Evolutionary conservation across 1,140 invertebrate species (phyloP).

Genomic region (Dermatophagoides farinae): DNA sequence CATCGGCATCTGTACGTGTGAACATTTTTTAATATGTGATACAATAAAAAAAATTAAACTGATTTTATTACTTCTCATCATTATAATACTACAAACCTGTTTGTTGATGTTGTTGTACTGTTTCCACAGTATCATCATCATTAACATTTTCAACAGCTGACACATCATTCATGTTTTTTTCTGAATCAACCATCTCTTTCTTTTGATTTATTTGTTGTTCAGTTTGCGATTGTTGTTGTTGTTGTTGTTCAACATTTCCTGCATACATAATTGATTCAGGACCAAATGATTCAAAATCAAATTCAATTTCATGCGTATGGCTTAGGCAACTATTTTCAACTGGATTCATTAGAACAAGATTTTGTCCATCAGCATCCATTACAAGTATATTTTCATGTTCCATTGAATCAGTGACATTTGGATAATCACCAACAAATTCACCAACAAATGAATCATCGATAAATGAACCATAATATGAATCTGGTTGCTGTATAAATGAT

Average conservation of each 20-base stretch:
- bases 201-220: neutral
- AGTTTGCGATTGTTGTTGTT: neutral
- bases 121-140: no score
- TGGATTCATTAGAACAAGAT: constrained; percentile 3
- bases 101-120: no score
- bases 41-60: no score
- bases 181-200: neutral
- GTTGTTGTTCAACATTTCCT: constrained; percentile 6
- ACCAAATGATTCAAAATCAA: constrained; percentile 18
- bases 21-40: no score
- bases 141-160: neutral
- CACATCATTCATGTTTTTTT: neutral
- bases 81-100: no score
- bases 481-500: constrained; percentile 8
- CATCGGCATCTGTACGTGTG: no score
- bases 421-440: constrained; percentile 14
- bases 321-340: neutral
- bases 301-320: constrained; percentile 11
- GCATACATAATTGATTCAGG: constrained; percentile 16
- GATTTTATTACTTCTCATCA: no score
- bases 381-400: constrained; percentile 8
- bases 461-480: constrained; percentile 16
- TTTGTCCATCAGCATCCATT: neutral
- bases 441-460: constrained; percentile 18
- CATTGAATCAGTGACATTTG: neutral